Evolutionary conservation across 1,140 invertebrate genomes (phyloP).

Genomic region (Pantala flavescens): DNA sequence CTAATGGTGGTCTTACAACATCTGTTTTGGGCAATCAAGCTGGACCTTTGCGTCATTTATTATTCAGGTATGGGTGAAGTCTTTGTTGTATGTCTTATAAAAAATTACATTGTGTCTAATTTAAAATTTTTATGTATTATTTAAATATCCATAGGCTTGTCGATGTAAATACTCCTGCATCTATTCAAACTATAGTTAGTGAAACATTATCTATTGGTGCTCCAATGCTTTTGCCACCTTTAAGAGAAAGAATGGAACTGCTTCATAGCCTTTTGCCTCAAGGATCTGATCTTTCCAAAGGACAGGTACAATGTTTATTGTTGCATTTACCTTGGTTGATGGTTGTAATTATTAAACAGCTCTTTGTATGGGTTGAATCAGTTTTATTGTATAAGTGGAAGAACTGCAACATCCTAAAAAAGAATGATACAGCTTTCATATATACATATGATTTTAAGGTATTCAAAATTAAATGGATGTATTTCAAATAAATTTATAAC

Average conservation of each 20-base stretch:
- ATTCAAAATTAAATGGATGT: too few relatives aligned
- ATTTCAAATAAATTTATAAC: too few relatives aligned
- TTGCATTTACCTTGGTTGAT: background rate
- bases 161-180: conserved; percentile 43
- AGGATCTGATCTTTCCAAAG: conserved; percentile 42
- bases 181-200: conserved; percentile 42
- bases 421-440: too few relatives aligned
- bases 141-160: conserved; percentile 37
- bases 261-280: conserved; percentile 47
- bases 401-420: too few relatives aligned
- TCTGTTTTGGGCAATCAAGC: conserved; percentile 43
- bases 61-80: conserved; percentile 37
- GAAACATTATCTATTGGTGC: conserved; percentile 49
- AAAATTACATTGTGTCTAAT: too few relatives aligned
- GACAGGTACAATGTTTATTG: conserved; percentile 38
- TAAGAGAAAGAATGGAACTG: conserved; percentile 48
- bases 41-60: conserved; percentile 41
- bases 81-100: too few relatives aligned
- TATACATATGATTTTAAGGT: too few relatives aligned
- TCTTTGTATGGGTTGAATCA: too few relatives aligned
- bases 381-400: too few relatives aligned
- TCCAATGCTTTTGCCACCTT: conserved; percentile 45
- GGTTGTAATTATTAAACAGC: too few relatives aligned
- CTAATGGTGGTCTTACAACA: conserved; percentile 38
- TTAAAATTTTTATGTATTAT: conserved; percentile 11